These are phyloP conservation scores for Leptopilina boulardi DNA, from an alignment of 1,140 invertebrate genomes.

Conservation along the genomic window DNA sequence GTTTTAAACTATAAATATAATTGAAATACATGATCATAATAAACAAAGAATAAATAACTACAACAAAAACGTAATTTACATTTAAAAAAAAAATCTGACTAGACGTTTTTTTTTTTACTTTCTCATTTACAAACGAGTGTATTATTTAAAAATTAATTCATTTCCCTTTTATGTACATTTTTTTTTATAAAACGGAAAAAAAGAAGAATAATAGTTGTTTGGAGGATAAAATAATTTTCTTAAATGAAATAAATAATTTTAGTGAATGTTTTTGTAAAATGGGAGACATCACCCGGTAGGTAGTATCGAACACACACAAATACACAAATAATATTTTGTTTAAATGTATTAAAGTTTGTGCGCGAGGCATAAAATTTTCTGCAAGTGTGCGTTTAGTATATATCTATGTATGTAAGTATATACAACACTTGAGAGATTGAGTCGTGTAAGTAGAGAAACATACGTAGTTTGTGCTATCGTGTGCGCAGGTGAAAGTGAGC, in stretches of 20 bases:
- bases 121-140: no score
- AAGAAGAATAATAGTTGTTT: no score
- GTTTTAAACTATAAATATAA: no score
- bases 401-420: slow-evolving; percentile 35
- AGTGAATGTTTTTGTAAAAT: not conserved
- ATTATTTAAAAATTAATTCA: no score
- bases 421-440: slow-evolving; percentile 37
- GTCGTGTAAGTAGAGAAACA: slow-evolving; percentile 53
- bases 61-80: no score
- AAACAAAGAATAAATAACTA: no score
- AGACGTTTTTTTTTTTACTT: no score
- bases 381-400: slow-evolving; percentile 48
- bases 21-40: no score
- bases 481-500: slow-evolving; percentile 75
- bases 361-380: slow-evolving; percentile 35
- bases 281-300: not conserved
- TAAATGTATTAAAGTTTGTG: slow-evolving; percentile 36
- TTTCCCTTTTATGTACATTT: no score
- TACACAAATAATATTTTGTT: not conserved
- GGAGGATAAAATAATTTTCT: not conserved
- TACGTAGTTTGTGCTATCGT: slow-evolving; percentile 50
- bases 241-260: no score
- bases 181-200: not conserved
- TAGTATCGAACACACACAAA: not conserved
- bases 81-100: no score